Conservation (phyloP, 2,888 invertebrate genomes). For the Clanis bilineata region DNA sequence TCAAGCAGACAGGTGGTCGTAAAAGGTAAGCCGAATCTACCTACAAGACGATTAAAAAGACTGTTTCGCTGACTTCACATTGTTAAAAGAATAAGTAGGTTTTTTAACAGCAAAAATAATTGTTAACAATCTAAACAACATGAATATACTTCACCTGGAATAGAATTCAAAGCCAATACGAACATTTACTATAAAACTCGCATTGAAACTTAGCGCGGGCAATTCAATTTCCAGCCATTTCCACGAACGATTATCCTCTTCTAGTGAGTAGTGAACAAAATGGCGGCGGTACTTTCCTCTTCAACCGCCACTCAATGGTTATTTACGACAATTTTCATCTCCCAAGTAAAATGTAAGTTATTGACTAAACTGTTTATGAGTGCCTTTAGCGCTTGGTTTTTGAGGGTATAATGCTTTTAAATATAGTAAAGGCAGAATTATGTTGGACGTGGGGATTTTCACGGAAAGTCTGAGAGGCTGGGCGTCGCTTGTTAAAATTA, state of each 20-base stretch:
- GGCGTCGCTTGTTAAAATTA: too few species aligned
- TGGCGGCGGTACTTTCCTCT: conserved; percentile 37
- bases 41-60: too few species aligned
- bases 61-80: too few species aligned
- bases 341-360: conserved; percentile 16
- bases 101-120: background rate
- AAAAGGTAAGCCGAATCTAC: too few species aligned
- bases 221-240: conserved; percentile 19
- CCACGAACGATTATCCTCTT: conserved; percentile 51
- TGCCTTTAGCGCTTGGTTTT: too few species aligned
- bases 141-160: background rate
- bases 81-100: too few species aligned
- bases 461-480: too few species aligned
- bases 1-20: too few species aligned
- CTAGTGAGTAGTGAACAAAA: conserved; percentile 40
- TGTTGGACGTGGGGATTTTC: too few species aligned
- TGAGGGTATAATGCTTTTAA: too few species aligned
- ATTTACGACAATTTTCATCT: conserved; percentile 54
- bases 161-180: conserved; percentile 14
- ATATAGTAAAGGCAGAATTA: too few species aligned
- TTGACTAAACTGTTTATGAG: conserved; percentile 9
- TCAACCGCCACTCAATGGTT: conserved; percentile 50
- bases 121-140: background rate
- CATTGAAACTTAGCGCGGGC: conserved; percentile 17
- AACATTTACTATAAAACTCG: conserved; percentile 15